phyloP scores from a whole-genome alignment of 2,888 invertebrate species.

The Athetis lepigone region DNA sequence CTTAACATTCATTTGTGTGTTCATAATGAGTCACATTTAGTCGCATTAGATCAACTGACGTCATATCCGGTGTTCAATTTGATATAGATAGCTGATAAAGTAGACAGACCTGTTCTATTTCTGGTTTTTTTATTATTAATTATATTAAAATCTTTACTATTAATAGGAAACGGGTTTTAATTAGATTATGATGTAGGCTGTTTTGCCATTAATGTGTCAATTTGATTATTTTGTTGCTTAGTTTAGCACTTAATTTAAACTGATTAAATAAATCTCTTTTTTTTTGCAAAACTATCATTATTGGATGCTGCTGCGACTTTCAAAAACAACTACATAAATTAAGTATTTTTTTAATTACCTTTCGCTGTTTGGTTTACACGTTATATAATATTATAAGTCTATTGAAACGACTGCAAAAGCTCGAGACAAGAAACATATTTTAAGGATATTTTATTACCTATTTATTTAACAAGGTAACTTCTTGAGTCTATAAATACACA shows the following conservation, averaged over 20 bases:
- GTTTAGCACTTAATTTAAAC: not conserved
- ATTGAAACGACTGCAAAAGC: too few relatives aligned
- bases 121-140: constrained; percentile 16
- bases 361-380: too few relatives aligned
- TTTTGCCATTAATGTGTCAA: too few relatives aligned
- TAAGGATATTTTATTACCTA: too few relatives aligned
- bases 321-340: too few relatives aligned
- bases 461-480: not conserved
- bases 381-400: too few relatives aligned
- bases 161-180: not conserved
- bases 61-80: constrained; percentile 62
- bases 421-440: too few relatives aligned
- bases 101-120: constrained; percentile 26
- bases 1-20: constrained; percentile 53
- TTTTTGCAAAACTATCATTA: too few relatives aligned
- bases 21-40: constrained; percentile 63
- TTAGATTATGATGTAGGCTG: not conserved
- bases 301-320: too few relatives aligned
- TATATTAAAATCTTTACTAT: constrained; percentile 1
- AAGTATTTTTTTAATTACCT: too few relatives aligned
- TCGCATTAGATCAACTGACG: constrained; percentile 57
- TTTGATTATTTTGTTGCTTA: not conserved
- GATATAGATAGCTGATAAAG: constrained; percentile 45
- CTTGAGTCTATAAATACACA: not conserved
- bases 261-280: too few relatives aligned